Percentiles rank a stretch among this genome's conserved stretches.
These are phyloP conservation scores for Drosophila helvetica DNA, from an alignment of 2,888 invertebrate species.

Conservation along the genomic window DNA sequence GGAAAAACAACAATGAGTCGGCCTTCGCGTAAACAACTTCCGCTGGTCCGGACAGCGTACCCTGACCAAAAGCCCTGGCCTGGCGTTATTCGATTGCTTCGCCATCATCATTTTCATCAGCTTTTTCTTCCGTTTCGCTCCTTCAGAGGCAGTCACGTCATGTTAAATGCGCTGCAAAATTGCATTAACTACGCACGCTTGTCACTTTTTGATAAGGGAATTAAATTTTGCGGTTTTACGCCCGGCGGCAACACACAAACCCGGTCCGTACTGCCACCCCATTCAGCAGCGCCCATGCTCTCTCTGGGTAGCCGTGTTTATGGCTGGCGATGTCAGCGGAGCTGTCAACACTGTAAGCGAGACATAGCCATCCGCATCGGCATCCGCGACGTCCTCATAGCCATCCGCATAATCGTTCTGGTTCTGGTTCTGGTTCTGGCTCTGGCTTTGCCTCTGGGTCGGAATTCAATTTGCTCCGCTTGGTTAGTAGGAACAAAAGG, in stretches of 20 bases:
- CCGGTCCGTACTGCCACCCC: constrained; percentile 1
- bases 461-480: constrained; percentile 62
- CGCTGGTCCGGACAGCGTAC: constrained; percentile 17
- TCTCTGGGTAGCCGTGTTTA: constrained; percentile 50
- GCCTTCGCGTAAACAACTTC: constrained; percentile 75
- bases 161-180: constrained; percentile 83
- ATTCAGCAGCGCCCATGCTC: not conserved
- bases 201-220: constrained; percentile 84
- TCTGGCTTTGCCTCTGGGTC: not conserved
- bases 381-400: constrained; percentile 4
- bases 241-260: constrained; percentile 53
- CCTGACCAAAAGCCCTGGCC: too few relatives aligned
- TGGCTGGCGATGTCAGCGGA: constrained; percentile 58
- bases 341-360: constrained; percentile 73
- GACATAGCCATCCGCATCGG: constrained; percentile 47
- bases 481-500: constrained; percentile 36
- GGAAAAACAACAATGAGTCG: too few relatives aligned
- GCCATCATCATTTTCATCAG: not conserved
- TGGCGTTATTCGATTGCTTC: not conserved
- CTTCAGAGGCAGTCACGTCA: constrained; percentile 52
- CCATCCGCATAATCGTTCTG: constrained; percentile 30
- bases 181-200: constrained; percentile 84
- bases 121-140: constrained; percentile 5
- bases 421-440: constrained; percentile 13
- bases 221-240: constrained; percentile 83